Evolutionary conservation across 2,888 invertebrate species (phyloP), one percentile per base, ranked within the genome.

Genomic region (Anoplius nigerrimus): DNA sequence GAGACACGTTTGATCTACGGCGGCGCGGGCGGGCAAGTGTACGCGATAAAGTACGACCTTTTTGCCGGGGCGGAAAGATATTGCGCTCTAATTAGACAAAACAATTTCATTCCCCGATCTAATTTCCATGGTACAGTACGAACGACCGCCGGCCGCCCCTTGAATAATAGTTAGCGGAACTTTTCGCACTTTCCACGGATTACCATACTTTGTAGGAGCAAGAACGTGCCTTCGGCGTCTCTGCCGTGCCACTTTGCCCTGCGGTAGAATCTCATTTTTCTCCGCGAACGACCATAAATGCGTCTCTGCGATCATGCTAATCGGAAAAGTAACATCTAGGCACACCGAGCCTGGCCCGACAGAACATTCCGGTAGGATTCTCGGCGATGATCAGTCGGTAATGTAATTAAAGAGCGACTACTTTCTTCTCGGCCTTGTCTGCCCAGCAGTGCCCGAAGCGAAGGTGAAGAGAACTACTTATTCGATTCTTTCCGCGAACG

Each of bases 131-230:
- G 48, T 48, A 48, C 48, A 48, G 48, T 18, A 20, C 24, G 15
- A 22, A 18, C 57, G 43, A 22, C 62, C 34, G 11, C 20, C 62
- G 43, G 42, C 22, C 56, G 8, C 61, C 62, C 58, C 61, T 71
- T 71, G 80, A 71, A 77, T 75, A 79, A 78, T 78, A 74, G 77
- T 74, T 79, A 70, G 63, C 54, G 53, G 66, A 79, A 79, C 74
- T 78, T 76, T 73, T 79, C 74, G 71, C 78, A 72, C 79, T 79
- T 76, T 67, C 53, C 67, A 63, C 66, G 70, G 15, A 78, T 79
- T 79, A 78, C 69, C 78, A 76, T 79, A 79, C 66, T 67, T 66
- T 58, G 51, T 43, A 24, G 48, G 48, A 16, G 75, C 69, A 75
- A 78, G 72, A 72, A 67, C 61, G 61, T 51, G 46, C 21, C 69